These are phyloP conservation scores for Heteronetta atricapilla DNA, from an alignment of 2,113 vertebrate species.

Conservation along the genomic window DNA sequence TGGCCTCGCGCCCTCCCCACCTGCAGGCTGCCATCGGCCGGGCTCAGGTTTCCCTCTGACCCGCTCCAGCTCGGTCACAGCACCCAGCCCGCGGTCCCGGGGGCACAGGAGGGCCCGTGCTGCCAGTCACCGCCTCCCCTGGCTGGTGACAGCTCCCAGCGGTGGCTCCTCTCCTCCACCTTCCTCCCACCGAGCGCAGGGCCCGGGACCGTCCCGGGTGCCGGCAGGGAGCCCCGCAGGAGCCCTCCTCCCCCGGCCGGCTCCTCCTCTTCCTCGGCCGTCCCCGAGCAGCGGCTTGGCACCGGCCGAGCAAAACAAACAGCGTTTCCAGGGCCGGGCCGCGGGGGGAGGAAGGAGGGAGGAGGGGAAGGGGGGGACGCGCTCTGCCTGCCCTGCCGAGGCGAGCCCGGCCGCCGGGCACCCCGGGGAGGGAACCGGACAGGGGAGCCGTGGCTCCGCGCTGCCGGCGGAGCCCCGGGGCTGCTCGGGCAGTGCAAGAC, in stretches of 20 bases:
- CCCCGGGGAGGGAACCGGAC: too few species aligned
- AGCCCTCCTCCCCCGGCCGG: neutral
- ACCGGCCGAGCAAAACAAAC: conserved; percentile 57
- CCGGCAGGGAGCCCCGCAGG: neutral
- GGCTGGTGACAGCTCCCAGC: neutral
- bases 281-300: conserved; percentile 29
- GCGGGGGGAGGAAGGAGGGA: neutral
- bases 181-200: too few species aligned
- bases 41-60: neutral
- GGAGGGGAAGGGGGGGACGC: too few species aligned
- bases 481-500: neutral
- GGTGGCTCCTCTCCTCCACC: neutral
- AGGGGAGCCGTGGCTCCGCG: neutral
- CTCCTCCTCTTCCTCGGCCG: conserved; percentile 60
- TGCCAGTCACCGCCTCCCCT: neutral
- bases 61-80: neutral
- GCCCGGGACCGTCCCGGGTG: neutral
- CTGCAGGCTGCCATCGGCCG: neutral
- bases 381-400: neutral
- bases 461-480: too few species aligned
- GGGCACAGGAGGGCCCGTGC: conserved; percentile 3
- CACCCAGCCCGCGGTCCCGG: neutral
- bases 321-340: conserved; percentile 48
- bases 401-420: neutral
- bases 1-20: neutral